Evolutionary conservation across 2,113 vertebrate species (phyloP), one percentile per base, ranked within the genome.

Genomic region (Phasianus colchicus): DNA sequence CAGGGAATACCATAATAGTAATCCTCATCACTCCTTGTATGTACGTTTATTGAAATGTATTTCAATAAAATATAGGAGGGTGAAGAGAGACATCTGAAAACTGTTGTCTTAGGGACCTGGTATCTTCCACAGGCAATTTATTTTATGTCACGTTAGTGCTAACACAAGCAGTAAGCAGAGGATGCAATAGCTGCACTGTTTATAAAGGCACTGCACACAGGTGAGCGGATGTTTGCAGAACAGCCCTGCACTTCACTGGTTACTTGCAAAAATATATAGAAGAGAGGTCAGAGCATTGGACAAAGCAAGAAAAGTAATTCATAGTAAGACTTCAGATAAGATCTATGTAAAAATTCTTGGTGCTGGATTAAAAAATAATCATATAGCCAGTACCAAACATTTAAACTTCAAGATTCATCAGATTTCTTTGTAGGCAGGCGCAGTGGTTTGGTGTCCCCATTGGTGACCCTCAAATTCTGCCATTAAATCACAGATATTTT

Each of bases 211-310:
- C 72, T 66, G 76, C 55, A 36, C 73, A 80, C 89, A 78, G 45
- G 93, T 74, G 70, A 86, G 73, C 86, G 92, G 93, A 94, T 96
- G 94, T 89, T 96, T 96, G 91, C 94, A 58, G 76, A 89, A 71
- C 30, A 82, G 74, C 47, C 55, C 11, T 36, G 78, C 88, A 63
- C 86, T 86, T 94, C 90, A 85, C 24, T 43, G 43, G 52, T 64
- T 83, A 75, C 86, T 95, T 64, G 32, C 3, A 40, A 60, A 90
- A 96, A 94, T 74, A 79, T 55, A 86, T 82, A 38, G 34, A 38
- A 76, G 30, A 82, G 21, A 95, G 86, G 40, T n/a, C 3, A 21
- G 10, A 71, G 27, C 43, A 50, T 71, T 77, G 84, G 54, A 50
- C 83, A 83, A 82, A 78, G 72, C 11, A 4, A 2, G 52, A 85